Base-by-base conservation (phyloP, 2,113 vertebrate species). In the Chrysemys picta region DNA sequence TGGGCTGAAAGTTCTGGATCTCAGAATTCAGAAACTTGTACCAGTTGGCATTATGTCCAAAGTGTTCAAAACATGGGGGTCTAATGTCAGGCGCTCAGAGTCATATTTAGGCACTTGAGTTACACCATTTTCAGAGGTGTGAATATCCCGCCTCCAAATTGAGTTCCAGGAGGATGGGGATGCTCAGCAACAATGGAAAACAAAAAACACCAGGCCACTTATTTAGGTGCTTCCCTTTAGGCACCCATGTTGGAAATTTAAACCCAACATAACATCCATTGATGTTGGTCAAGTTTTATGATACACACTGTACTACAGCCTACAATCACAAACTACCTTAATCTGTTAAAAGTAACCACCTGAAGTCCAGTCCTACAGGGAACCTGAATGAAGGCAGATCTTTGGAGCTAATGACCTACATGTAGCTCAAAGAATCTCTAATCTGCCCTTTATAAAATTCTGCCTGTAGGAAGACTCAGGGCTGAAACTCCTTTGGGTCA, bases 401-500 rank as follows among this genome's bases (percentile, higher is more conserved):
- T 52, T 35, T 59, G 42, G 56, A 9, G 84, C 80, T 56, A 52
- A 72, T 62, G 14, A 80, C 31, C 8, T 35, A 38, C 31, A 7
- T 25, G 9, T 17, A 94, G 62, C 17, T 84, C 52, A 81, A 42
- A 80, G 85, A 76, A 90, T 80, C 65, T 82, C 65, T 19, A 52
- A 89, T 35, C 69, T 93, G 42, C 84, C 88, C 57, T 49, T n/a
- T 87, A 85, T 93, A 49, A 85, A 93, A 85, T 56, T 82, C 12
- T 42, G 22, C 27, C 38, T 45, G 25, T 31, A 57, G 54, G 17
- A 27, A 27, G 49, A 65, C 49, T 78, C 21, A 85, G 16, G 31
- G 72, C 47, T 38, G 29, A 86, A 91, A 91, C 50, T 24, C 65
- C 94, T 90, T 84, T 89, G 85, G 82, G 59, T 87, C 85, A 95